Conservation (phyloP, 2,888 invertebrate species). For the Lochmaea crataegi region DNA sequence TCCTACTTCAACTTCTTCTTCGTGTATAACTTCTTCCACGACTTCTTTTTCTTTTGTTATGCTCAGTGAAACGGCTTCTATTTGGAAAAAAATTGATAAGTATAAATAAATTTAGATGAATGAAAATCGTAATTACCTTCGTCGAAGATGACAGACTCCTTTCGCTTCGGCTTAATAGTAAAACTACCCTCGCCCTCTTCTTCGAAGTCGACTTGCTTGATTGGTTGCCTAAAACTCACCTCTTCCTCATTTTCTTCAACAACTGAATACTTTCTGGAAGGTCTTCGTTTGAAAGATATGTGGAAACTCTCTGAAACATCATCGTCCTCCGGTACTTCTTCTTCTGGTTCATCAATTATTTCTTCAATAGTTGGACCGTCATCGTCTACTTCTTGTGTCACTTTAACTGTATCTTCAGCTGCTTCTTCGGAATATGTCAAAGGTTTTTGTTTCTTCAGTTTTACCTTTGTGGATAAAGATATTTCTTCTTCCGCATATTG, state of each 20-base stretch:
- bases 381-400: conserved; percentile 75
- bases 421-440: conserved; percentile 82
- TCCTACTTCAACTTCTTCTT: conserved; percentile 72
- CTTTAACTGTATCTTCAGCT: conserved; percentile 79
- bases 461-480: conserved; percentile 86
- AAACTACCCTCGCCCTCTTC: conserved; percentile 80
- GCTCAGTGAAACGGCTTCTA: conserved; percentile 64
- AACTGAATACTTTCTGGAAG: conserved; percentile 70
- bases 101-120: not conserved
- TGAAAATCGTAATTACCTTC: conserved; percentile 69
- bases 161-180: conserved; percentile 77
- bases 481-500: conserved; percentile 90
- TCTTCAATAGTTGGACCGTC: conserved; percentile 73
- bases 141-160: conserved; percentile 74
- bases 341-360: conserved; percentile 73
- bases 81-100: conserved; percentile 10
- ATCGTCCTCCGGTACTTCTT: conserved; percentile 70
- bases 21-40: conserved; percentile 60
- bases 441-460: conserved; percentile 78
- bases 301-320: conserved; percentile 68
- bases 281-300: conserved; percentile 66
- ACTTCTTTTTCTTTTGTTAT: conserved; percentile 65
- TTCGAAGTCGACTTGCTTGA: conserved; percentile 67
- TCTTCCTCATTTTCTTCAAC: conserved; percentile 73
- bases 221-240: conserved; percentile 67